Percentiles rank a stretch among this genome's conserved stretches.
phyloP scores from a whole-genome alignment of 2,113 vertebrate genomes.

The Tauraco erythrolophus region DNA sequence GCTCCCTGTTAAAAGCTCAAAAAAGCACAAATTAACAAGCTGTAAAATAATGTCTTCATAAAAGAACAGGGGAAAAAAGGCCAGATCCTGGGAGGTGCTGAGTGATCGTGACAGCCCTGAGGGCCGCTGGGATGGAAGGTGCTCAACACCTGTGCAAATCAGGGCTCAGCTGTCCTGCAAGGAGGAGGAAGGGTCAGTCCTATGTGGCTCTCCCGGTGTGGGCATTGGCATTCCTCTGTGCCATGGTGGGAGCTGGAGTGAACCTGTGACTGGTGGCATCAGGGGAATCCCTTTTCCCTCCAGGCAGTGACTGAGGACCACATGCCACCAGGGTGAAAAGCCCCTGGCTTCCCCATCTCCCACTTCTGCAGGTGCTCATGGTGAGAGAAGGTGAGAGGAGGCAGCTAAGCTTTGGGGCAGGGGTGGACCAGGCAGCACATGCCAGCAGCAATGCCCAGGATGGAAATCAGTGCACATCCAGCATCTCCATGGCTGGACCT shows the following conservation, averaged over 20 bases:
- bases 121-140: not conserved
- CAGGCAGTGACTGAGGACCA: not conserved
- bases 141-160: conserved; percentile 20
- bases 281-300: not conserved
- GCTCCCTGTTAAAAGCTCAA: conserved; percentile 58
- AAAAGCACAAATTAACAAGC: conserved; percentile 67
- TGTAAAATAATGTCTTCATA: conserved; percentile 45
- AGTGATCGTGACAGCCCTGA: conserved; percentile 16
- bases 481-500: not conserved
- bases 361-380: not conserved
- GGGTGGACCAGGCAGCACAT: accelerated
- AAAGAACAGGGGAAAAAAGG: conserved; percentile 35
- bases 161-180: not conserved
- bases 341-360: not conserved
- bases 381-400: not conserved
- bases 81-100: conserved; percentile 30
- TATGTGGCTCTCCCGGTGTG: accelerated
- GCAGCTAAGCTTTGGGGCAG: not conserved
- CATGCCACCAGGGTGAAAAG: not conserved
- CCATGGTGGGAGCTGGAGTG: not conserved
- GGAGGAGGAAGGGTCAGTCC: not conserved
- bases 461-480: not conserved
- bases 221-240: not conserved
- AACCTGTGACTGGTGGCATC: not conserved
- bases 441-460: not conserved